A percentile compares a stretch with the other conserved stretches of the same genome.
phyloP scores from a whole-genome alignment of 2,113 vertebrate species.

The Bombycilla garrulus region DNA sequence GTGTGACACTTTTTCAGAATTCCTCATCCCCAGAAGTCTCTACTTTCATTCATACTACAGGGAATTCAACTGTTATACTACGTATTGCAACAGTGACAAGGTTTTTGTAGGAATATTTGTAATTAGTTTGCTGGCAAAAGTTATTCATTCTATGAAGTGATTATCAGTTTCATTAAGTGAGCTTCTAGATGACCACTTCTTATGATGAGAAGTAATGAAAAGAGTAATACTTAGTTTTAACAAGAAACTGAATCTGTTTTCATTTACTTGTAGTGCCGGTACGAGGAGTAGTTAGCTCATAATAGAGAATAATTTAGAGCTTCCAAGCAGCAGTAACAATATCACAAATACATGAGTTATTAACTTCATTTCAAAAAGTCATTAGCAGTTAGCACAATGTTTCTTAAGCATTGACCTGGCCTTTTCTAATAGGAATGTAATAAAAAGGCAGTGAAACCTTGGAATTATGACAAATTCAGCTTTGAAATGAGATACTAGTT shows the following conservation, averaged over 20 bases:
- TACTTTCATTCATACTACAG: neutral
- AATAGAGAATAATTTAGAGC: neutral
- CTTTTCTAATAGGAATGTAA: neutral
- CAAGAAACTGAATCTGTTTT: neutral
- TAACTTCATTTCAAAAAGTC: constrained; percentile 1
- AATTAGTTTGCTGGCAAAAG: constrained; percentile 4
- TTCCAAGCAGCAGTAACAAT: neutral
- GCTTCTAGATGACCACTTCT: neutral
- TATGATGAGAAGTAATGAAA: neutral
- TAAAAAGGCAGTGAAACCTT: neutral
- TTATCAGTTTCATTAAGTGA: constrained; percentile 17
- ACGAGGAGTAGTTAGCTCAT: neutral
- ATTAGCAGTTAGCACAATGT: neutral
- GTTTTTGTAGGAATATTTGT: constrained; percentile 2
- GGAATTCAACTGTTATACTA: neutral
- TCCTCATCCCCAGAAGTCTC: neutral
- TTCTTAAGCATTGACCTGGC: neutral
- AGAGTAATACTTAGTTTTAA: neutral
- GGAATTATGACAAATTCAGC: neutral
- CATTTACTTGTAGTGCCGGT: neutral
- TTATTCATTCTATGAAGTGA: constrained; percentile 21
- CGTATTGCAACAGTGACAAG: neutral
- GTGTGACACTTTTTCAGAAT: neutral
- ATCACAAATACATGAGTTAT: neutral
- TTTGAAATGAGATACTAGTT: neutral